Evolutionary conservation across 2,797 vertebrate species (phyloP).

Genomic region (Gymnopithys bicolor): DNA sequence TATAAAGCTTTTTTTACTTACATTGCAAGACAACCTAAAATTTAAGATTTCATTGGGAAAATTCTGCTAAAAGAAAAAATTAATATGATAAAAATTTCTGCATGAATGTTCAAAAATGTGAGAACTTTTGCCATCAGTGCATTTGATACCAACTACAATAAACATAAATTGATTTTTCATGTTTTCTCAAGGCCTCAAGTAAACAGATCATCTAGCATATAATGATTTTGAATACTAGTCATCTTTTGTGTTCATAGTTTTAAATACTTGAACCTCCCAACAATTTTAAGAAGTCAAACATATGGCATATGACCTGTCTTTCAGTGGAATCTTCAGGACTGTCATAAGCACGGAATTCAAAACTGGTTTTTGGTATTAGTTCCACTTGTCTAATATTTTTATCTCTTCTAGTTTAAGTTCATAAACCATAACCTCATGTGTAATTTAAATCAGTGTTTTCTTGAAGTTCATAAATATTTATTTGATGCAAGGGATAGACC

Average conservation of each 20-base stretch:
- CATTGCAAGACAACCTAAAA: background rate
- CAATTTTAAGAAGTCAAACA: background rate
- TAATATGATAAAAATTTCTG: background rate
- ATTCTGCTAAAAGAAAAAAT: background rate
- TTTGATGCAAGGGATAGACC: slow-evolving; percentile 57
- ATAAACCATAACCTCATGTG: slow-evolving; percentile 9
- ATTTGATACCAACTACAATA: background rate
- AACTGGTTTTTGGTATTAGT: background rate
- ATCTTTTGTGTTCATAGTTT: background rate
- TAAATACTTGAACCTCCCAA: background rate
- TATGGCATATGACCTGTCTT: background rate
- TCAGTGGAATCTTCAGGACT: background rate
- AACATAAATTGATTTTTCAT: background rate
- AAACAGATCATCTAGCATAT: background rate
- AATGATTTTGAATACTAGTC: background rate
- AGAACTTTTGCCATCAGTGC: background rate
- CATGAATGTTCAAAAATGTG: background rate
- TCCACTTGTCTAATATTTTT: slow-evolving; percentile 21
- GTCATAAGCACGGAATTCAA: background rate
- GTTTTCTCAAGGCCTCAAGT: background rate
- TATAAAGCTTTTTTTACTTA: background rate
- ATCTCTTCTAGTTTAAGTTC: slow-evolving; percentile 35
- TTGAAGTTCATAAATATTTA: slow-evolving; percentile 61
- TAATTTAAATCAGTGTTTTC: slow-evolving; percentile 65
- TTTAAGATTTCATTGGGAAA: background rate